Base-by-base conservation (phyloP, 1,140 invertebrate genomes). In the Stegodyphus mimosarum region DNA sequence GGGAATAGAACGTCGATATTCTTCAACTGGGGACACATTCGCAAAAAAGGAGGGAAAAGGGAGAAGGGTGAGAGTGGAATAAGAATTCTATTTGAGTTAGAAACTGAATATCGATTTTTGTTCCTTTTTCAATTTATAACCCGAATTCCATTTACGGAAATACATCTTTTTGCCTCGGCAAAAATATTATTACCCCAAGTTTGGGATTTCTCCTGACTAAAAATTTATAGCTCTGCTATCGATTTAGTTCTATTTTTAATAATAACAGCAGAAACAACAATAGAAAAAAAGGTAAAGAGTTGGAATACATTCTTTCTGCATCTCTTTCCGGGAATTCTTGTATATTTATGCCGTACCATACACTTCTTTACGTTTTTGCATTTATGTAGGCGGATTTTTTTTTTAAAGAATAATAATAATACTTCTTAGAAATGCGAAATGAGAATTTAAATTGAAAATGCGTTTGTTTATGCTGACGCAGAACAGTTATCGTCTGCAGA, bases 41-140 rank as follows among this genome's bases (percentile, higher is more conserved):
- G 17, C 13, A 83, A 18, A 18, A 70, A 71, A 75, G 64, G 60
- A 70, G 33, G 18, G 72, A 17, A 17, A 72, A 76, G 33, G 33
- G 52, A 50, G 69, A 71, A 17, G 53, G 11, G 33, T 52, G 7
- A 74, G 67, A 79, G 17, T 52, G 72, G 72, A 84, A 75, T 75
- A 84, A 70, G 81, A 84, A 84, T 84, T 84, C 81, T 84, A 76
- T 84, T 84, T 76, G 81, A 84, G 81, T 84, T 84, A 84, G 81
- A 76, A 84, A 84, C 81, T 84, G 72, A 84, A 84, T 84, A 84
- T 84, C 81, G 81, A 84, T 84, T 70, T 71, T 84, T 83, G 80
- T 84, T 84, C 81, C 81, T 84, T 84, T 84, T 76, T 63, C 81
- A 84, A 84, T 84, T 84, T 84, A 84, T 84, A 84, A 84, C 81